Conservation (phyloP, 2,113 vertebrate species). For the Labeo rohita region DNA sequence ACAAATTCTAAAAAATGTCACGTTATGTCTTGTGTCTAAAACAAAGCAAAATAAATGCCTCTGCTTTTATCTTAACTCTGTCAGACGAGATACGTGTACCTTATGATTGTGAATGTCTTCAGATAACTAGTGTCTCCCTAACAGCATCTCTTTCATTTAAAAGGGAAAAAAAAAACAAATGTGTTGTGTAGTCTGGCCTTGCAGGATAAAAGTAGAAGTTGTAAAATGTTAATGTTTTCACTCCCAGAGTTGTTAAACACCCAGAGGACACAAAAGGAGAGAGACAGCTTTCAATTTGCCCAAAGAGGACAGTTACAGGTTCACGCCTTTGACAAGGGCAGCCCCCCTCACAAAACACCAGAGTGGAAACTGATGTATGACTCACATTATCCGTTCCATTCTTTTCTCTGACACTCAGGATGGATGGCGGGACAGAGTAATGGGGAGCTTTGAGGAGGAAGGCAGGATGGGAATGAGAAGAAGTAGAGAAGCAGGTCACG, state of each 20-base stretch:
- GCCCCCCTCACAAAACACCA: not conserved
- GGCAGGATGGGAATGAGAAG: constrained; percentile 18
- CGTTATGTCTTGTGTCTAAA: not conserved
- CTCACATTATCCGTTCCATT: not conserved
- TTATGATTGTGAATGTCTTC: not conserved
- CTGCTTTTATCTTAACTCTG: not conserved
- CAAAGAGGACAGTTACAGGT: constrained; percentile 14
- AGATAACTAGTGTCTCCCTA: not conserved
- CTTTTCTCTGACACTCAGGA: not conserved
- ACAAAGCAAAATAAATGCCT: not conserved
- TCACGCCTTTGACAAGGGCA: constrained; percentile 31
- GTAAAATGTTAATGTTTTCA: constrained; percentile 30
- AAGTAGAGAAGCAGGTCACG: not conserved
- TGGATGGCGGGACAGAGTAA: constrained; percentile 15
- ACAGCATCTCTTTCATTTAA: not conserved
- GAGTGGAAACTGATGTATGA: constrained; percentile 27
- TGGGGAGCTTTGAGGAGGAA: not conserved
- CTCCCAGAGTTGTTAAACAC: constrained; percentile 16
- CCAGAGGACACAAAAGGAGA: constrained; percentile 11
- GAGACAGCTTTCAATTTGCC: constrained; percentile 27
- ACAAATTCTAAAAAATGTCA: not conserved
- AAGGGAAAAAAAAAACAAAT: not conserved
- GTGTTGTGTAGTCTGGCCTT: constrained; percentile 8
- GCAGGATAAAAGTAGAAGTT: constrained; percentile 2
- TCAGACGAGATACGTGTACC: not conserved